Evolutionary conservation across 1,140 invertebrate species (phyloP), one percentile per base, ranked within the genome.

Genomic region (Drosophila takahashii): DNA sequence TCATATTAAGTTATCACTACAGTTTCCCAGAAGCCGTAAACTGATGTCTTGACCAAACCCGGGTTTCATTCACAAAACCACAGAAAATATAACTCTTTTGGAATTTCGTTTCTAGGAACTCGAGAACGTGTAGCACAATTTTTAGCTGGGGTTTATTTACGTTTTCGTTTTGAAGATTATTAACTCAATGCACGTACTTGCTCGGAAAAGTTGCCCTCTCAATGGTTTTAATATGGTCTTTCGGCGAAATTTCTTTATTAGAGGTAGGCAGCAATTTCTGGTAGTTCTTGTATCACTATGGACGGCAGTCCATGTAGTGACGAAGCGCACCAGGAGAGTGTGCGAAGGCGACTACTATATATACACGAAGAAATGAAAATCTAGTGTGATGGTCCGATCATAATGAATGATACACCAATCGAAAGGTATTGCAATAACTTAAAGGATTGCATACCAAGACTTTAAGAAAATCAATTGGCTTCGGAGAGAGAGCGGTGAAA

Each of bases 81-180:
- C 34, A 39, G 26, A 53, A 78, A 81, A 62, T 60, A 78, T 77
- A 85, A 87, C 81, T 85, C 74, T 81, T 87, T 85, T 59, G 41
- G 57, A 59, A 45, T 45, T 78, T 52, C 44, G 50, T 15, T 85
- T 85, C 81, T 66, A 4, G 44, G 83, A 87, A 85, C 44, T 75
- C 51, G n/a, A 50, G 29, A 62, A 81, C 81, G 83, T 85, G 81
- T 65, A 76, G 61, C 81, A 78, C 50, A 75, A 75, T 60, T 78
- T 70, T 66, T 69, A 45, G 6, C 44, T 47, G 41, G n/a, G 50
- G 34, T 59, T 47, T 65, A 44, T 62, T n/a, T 44, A 50, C 47
- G 27, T 53, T 59, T 37, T 61, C 39, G 60, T 42, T 56, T 52
- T 51, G n/a, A 13, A 13, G 15, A 52, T 45, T 41, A 45, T 16